Evolutionary conservation across 2,113 vertebrate genomes (phyloP).

Genomic region (Puma concolor): DNA sequence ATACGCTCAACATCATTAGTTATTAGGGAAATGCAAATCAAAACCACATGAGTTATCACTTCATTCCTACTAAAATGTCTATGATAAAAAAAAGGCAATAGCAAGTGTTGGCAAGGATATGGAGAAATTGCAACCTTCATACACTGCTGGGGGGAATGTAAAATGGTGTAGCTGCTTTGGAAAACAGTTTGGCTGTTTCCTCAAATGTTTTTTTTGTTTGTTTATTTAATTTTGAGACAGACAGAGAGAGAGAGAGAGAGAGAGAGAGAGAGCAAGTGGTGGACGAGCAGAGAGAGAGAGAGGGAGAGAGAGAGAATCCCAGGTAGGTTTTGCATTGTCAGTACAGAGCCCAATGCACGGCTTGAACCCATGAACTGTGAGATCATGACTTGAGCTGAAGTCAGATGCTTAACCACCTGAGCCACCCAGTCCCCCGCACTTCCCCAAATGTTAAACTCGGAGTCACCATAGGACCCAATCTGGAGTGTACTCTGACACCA

Average conservation of each 20-base stretch:
- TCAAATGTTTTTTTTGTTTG: background rate
- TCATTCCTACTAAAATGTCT: background rate
- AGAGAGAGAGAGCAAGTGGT: too few relatives aligned
- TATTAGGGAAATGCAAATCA: conserved; percentile 39
- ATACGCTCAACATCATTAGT: background rate
- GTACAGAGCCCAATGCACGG: too few relatives aligned
- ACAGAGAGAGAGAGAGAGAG: too few relatives aligned
- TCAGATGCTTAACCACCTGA: too few relatives aligned
- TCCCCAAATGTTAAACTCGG: background rate
- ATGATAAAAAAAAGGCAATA: conserved; percentile 33
- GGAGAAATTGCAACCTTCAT: background rate
- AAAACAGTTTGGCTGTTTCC: background rate
- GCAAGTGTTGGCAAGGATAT: background rate
- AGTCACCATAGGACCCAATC: background rate
- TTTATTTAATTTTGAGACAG: too few relatives aligned
- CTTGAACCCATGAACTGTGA: too few relatives aligned
- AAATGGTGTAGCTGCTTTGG: background rate
- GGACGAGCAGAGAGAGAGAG: too few relatives aligned
- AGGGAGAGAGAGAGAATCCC: too few relatives aligned
- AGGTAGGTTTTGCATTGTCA: too few relatives aligned
- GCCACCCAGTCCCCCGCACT: background rate
- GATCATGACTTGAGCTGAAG: too few relatives aligned
- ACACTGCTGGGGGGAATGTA: background rate
- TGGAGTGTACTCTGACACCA: background rate
- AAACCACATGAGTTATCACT: background rate